phyloP scores from a whole-genome alignment of 2,113 vertebrate species.

The Vulpes vulpes region DNA sequence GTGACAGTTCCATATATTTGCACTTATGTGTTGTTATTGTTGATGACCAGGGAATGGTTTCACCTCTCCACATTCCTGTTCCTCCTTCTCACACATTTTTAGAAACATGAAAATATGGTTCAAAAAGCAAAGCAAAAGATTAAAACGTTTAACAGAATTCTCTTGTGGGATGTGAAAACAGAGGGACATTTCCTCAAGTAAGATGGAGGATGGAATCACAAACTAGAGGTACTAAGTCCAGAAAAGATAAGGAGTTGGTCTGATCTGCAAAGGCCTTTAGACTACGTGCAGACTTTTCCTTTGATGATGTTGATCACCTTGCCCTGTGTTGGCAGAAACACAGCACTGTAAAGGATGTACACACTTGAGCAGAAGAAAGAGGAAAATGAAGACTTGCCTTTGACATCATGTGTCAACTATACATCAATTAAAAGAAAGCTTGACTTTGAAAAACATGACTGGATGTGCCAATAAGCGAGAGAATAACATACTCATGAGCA shows the following conservation, averaged over 20 bases:
- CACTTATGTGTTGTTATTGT: not conserved
- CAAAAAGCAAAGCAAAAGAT: not conserved
- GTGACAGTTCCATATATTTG: fast-evolving
- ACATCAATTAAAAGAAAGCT: not conserved
- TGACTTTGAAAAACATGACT: not conserved
- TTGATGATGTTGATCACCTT: not conserved
- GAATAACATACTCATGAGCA: not conserved
- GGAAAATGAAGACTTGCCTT: not conserved
- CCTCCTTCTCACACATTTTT: constrained; percentile 3
- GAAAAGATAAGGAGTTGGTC: not conserved
- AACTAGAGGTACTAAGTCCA: not conserved
- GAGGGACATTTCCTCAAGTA: not conserved
- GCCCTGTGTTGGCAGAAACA: not conserved
- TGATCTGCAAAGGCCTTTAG: not conserved
- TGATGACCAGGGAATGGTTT: not conserved
- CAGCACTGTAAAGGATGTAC: not conserved
- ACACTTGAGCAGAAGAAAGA: not conserved
- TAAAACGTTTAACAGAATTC: not conserved
- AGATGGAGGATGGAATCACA: not conserved
- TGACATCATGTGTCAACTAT: not conserved
- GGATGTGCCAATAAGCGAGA: not conserved
- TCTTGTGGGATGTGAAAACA: not conserved
- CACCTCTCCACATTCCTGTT: not conserved
- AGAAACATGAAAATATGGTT: not conserved
- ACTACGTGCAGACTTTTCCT: not conserved